Evolutionary conservation across 2,888 invertebrate species (phyloP).

Genomic region (Halictus ligatus): DNA sequence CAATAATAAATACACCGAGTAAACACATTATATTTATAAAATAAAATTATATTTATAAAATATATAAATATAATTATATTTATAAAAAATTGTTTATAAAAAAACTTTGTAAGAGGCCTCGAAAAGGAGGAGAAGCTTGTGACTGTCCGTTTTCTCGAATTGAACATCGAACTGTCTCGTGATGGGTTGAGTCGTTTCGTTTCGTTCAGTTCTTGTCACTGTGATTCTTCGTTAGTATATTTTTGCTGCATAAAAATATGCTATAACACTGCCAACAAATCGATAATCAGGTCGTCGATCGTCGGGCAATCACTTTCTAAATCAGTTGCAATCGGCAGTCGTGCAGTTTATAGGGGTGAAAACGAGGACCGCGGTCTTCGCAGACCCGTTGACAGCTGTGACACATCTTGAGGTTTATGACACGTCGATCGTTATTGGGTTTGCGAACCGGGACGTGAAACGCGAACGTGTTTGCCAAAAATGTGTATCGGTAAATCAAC

Average conservation of each 20-base stretch:
- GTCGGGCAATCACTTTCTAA: not conserved
- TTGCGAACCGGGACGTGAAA: not conserved
- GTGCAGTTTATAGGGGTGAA: constrained; percentile 2
- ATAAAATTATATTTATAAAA: too few relatives aligned
- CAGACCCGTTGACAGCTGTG: not conserved
- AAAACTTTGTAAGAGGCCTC: too few relatives aligned
- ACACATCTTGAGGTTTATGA: constrained; percentile 5
- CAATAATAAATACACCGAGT: too few relatives aligned
- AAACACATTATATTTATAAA: too few relatives aligned
- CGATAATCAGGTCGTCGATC: not conserved
- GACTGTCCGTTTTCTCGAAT: too few relatives aligned
- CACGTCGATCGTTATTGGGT: constrained; percentile 1
- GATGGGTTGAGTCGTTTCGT: too few relatives aligned
- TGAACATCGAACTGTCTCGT: too few relatives aligned
- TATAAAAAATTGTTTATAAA: too few relatives aligned
- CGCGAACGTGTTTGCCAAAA: constrained; percentile 1
- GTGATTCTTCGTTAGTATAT: not conserved
- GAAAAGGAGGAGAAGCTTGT: too few relatives aligned
- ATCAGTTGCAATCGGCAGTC: not conserved
- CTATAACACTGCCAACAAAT: not conserved
- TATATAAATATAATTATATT: too few relatives aligned
- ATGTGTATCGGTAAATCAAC: not conserved
- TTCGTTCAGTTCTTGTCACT: not conserved
- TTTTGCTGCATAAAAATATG: not conserved
- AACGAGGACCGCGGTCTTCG: not conserved